Conservation (phyloP, 2,797 vertebrate genomes). For the Pangasius macronema region DNA sequence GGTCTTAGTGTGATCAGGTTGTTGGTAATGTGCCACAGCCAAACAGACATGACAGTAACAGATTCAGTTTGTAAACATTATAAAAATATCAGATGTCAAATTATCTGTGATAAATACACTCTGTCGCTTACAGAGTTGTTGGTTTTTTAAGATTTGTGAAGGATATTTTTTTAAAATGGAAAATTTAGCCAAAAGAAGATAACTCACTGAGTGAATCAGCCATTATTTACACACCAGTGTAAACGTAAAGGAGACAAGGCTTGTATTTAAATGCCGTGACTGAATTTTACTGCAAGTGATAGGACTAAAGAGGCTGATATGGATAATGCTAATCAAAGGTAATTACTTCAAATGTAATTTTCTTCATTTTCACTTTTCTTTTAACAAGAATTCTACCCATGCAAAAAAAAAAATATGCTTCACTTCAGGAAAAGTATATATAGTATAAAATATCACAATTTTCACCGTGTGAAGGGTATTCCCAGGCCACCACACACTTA, state of each 20-base stretch:
- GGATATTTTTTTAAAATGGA: not conserved
- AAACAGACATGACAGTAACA: not conserved
- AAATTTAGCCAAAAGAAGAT: not conserved
- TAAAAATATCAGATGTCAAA: not conserved
- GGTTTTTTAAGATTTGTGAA: not conserved
- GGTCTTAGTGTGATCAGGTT: not conserved
- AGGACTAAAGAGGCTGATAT: not conserved
- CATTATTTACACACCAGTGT: not conserved
- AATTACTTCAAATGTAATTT: not conserved
- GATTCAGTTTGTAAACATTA: not conserved
- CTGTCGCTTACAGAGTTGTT: not conserved
- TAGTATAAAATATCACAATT: not conserved
- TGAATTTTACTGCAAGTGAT: not conserved
- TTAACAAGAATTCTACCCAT: not conserved
- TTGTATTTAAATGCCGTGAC: not conserved
- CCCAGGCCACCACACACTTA: not conserved
- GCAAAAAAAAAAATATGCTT: not conserved
- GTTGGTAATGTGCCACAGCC: no score
- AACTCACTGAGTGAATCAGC: not conserved
- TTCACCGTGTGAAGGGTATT: not conserved
- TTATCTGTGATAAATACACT: not conserved
- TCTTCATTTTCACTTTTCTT: not conserved
- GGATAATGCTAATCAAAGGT: not conserved
- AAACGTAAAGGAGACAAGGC: not conserved
- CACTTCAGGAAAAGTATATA: not conserved